Evolutionary conservation across 2,888 invertebrate species (phyloP), one percentile per base, ranked within the genome.

Genomic region (Malthinus flaveolus): DNA sequence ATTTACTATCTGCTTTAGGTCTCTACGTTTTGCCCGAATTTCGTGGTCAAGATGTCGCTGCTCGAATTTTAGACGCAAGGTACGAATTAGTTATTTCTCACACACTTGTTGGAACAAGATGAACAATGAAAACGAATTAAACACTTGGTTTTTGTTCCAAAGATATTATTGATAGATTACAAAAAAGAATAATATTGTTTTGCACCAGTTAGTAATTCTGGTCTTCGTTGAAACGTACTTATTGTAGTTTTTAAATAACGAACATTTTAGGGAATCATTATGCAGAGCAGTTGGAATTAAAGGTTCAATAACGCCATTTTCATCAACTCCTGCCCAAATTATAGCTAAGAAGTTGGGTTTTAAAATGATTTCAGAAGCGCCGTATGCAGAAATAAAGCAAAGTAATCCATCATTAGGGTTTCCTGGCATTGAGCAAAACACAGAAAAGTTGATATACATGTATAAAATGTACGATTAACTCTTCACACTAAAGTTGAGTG

Each of bases 261-360:
- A n/a, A n/a, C 5, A 36, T 15, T 61, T 61, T 23, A 84, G 84
- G 59, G 73, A 82, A 49, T 81, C 81, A 0, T 71, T 84, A 1
- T 83, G 83, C 75, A 80, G 79, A 66, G 80, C 83, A 0, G 68
- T 83, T 0, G 78, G 76, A 9, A 66, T 84, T 10, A 80, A 76
- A 50, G 76, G 81, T 1, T 81, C 83, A 1, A 79, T 78, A 0
- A 84, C 84, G 0, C 80, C 81, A 0, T 84, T 84, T 73, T 83
- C 84, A 0, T 82, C 83, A 0, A 80, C 76, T 0, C 80, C 80
- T 0, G 83, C 84, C 0, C 84, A 84, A 65, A 75, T 77, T 0
- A 77, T 82, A 1, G 84, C 83, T 1, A 77, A 75, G 61, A 82
- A 80, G 61, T 80, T 80, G 0, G 83, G 83, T 1, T 84, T 83